These are phyloP conservation scores for Phortica magna DNA, from an alignment of 2,888 invertebrate species.

Conservation along the genomic window DNA sequence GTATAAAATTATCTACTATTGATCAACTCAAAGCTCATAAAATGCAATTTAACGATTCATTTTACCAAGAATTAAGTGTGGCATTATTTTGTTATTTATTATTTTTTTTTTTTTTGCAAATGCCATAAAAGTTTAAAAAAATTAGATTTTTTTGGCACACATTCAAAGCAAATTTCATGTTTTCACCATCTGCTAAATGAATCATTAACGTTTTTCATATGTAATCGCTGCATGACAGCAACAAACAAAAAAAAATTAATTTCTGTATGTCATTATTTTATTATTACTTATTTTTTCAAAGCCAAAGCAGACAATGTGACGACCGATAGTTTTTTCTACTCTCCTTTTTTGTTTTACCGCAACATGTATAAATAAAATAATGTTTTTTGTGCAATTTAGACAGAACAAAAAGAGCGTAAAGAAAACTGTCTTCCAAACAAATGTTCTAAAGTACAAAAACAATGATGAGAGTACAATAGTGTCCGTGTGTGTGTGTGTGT, in stretches of 20 bases:
- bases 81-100: slow-evolving; percentile 40
- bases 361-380: too few species aligned
- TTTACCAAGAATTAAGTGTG: slow-evolving; percentile 54
- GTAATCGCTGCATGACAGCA: background rate
- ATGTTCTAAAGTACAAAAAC: too few species aligned
- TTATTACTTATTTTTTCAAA: slow-evolving; percentile 6
- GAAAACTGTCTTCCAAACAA: too few species aligned
- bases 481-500: too few species aligned
- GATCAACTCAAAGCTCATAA: too few species aligned
- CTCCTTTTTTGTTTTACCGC: slow-evolving; percentile 2
- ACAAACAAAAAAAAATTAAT: slow-evolving; percentile 8
- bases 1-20: too few species aligned
- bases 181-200: slow-evolving; percentile 64
- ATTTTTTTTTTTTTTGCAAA: background rate
- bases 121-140: slow-evolving; percentile 44
- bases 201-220: slow-evolving; percentile 55
- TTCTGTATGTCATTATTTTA: background rate
- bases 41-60: slow-evolving; percentile 65
- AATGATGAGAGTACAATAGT: too few species aligned
- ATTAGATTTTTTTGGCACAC: slow-evolving; percentile 51
- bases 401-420: too few species aligned
- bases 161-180: slow-evolving; percentile 52
- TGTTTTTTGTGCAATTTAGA: too few species aligned
- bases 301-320: slow-evolving; percentile 57
- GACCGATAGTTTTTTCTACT: slow-evolving; percentile 41